Evolutionary conservation across 2,888 invertebrate genomes (phyloP).

Genomic region (Dryomyza anilis): DNA sequence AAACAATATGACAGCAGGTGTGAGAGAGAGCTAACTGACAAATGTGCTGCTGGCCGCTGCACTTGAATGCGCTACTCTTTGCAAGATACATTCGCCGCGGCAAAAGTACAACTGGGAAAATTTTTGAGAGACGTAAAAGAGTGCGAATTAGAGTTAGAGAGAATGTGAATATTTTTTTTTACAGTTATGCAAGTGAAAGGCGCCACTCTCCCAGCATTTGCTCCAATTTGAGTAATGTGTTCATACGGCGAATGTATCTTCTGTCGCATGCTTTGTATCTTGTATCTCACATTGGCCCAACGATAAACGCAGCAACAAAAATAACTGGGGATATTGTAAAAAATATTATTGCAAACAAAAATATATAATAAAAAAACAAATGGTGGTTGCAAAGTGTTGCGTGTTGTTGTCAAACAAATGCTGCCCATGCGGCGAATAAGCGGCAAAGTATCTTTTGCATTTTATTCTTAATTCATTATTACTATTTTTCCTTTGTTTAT

Average conservation of each 20-base stretch:
- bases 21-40: too few relatives aligned
- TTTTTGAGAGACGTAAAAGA: too few relatives aligned
- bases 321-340: too few relatives aligned
- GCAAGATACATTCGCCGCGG: slow-evolving; percentile 6
- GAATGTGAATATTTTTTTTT: not conserved
- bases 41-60: too few relatives aligned
- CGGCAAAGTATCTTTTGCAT: too few relatives aligned
- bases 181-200: slow-evolving; percentile 12
- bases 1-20: too few relatives aligned
- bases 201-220: not conserved
- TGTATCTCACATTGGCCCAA: not conserved
- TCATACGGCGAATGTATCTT: slow-evolving; percentile 2
- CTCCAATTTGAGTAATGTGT: not conserved
- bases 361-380: not conserved
- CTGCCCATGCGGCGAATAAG: slow-evolving; percentile 9
- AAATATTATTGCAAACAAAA: not conserved
- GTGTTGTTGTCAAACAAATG: slow-evolving; percentile 28
- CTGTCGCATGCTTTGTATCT: too few relatives aligned
- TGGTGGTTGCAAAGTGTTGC: not conserved
- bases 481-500: too few relatives aligned
- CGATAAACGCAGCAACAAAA: not conserved
- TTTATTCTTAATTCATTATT: too few relatives aligned
- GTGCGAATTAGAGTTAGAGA: not conserved
- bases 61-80: not conserved
- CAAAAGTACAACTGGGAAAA: slow-evolving; percentile 7